Conservation (phyloP, 2,888 invertebrate species). For the Chrysina gloriosa region DNA sequence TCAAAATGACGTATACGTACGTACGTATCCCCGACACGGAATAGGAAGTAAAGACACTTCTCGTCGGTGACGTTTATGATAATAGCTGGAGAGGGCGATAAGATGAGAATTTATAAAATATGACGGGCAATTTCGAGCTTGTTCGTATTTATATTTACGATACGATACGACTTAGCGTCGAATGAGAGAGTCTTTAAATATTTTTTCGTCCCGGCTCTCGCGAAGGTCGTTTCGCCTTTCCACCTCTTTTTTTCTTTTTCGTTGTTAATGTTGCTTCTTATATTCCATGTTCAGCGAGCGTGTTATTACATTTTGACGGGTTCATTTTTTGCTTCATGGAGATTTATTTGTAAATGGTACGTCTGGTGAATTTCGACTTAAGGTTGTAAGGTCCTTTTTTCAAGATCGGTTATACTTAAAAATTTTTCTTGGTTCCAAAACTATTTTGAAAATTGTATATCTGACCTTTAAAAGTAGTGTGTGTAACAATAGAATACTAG, state of each 20-base stretch:
- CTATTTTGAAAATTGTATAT: no score
- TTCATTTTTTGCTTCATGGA: slow-evolving; percentile 13
- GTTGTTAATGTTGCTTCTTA: background rate
- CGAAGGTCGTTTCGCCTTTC: no score
- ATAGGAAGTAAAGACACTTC: slow-evolving; percentile 9
- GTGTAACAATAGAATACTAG: no score
- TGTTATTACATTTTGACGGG: slow-evolving; percentile 19
- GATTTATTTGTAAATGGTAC: slow-evolving; percentile 7
- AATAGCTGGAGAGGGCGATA: background rate
- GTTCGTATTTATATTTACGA: background rate
- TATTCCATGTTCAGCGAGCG: slow-evolving; percentile 11
- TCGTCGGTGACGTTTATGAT: slow-evolving; percentile 14
- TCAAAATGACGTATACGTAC: slow-evolving; percentile 4
- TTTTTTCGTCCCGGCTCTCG: background rate
- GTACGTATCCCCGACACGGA: no score
- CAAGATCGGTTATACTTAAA: no score
- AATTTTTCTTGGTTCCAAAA: background rate
- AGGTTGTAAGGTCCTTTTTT: no score
- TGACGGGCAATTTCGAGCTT: background rate
- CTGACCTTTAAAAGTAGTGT: no score
- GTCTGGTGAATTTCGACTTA: background rate
- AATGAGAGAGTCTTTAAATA: slow-evolving; percentile 6
- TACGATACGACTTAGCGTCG: background rate
- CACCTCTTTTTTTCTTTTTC: no score
- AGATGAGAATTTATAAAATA: slow-evolving; percentile 22